Conservation (phyloP, 2,113 vertebrate genomes). For the Galeopterus variegatus region DNA sequence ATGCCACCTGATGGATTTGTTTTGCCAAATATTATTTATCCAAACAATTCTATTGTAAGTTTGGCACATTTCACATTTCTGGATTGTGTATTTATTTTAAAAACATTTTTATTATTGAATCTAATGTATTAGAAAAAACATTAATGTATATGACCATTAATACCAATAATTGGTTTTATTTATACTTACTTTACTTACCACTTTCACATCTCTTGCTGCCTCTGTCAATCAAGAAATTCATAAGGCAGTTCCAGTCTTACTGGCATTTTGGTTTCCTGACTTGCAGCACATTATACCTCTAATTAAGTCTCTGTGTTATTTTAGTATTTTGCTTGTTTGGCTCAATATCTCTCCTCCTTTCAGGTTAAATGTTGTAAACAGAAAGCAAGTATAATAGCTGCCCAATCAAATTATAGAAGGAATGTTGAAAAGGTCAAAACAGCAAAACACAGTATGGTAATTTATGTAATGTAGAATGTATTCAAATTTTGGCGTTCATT, state of each 20-base stretch:
- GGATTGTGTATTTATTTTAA: conserved; percentile 31
- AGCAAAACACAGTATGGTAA: conserved; percentile 78
- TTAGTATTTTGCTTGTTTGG: conserved; percentile 81
- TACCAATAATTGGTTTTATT: conserved; percentile 53
- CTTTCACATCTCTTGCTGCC: conserved; percentile 51
- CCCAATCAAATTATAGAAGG: conserved; percentile 82
- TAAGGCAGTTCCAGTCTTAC: conserved; percentile 51
- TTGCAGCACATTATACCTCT: conserved; percentile 78
- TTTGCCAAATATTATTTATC: conserved; percentile 39
- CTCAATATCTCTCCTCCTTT: conserved; percentile 78
- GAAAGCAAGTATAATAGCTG: conserved; percentile 76
- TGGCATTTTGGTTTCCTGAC: conserved; percentile 77
- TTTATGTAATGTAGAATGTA: conserved; percentile 78
- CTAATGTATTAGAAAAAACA: conserved; percentile 34
- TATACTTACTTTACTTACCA: conserved; percentile 66
- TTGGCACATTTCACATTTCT: conserved; percentile 20
- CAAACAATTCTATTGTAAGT: neutral
- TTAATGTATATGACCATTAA: conserved; percentile 74
- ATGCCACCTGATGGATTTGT: neutral
- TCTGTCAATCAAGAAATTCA: conserved; percentile 79
- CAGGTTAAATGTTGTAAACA: conserved; percentile 84
- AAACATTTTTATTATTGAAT: conserved; percentile 36
- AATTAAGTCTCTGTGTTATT: conserved; percentile 84
- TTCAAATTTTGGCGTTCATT: conserved; percentile 79
- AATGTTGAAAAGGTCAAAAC: conserved; percentile 85